phyloP scores from a whole-genome alignment of 2,888 invertebrate species.

The Zaprionus lineosus region DNA sequence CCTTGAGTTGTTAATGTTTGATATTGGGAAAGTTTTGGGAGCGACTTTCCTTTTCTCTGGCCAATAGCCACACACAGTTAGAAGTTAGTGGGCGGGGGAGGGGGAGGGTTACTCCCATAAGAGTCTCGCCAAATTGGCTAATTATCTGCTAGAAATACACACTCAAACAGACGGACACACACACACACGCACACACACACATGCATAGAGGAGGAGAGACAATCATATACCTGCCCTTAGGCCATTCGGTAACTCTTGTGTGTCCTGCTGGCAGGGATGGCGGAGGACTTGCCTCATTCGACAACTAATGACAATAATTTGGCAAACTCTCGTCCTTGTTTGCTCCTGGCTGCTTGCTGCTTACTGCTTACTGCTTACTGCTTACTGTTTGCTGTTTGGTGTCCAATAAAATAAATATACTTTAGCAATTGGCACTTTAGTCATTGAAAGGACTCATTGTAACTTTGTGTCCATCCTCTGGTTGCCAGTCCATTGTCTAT shows the following conservation, averaged over 20 bases:
- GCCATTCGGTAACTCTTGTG: constrained; percentile 35
- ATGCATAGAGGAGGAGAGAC: not conserved
- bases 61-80: constrained; percentile 5
- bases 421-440: constrained; percentile 56
- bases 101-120: constrained; percentile 40
- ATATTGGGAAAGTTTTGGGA: constrained; percentile 52
- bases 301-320: constrained; percentile 74
- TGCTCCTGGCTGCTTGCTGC: too few species aligned
- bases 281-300: constrained; percentile 37
- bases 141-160: constrained; percentile 56
- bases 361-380: too few species aligned
- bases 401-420: constrained; percentile 73
- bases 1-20: constrained; percentile 48
- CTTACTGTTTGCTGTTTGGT: constrained; percentile 52
- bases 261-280: not conserved
- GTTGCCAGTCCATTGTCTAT: constrained; percentile 26
- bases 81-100: not conserved
- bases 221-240: constrained; percentile 31
- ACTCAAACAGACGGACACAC: not conserved
- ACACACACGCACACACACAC: constrained; percentile 10
- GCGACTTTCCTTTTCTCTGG: constrained; percentile 9
- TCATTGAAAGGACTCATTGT: constrained; percentile 56
- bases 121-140: constrained; percentile 58
- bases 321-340: constrained; percentile 66
- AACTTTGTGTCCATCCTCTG: constrained; percentile 37